These are phyloP conservation scores for Temnothorax curvispinosus DNA, from an alignment of 1,140 invertebrate genomes.

Conservation along the genomic window DNA sequence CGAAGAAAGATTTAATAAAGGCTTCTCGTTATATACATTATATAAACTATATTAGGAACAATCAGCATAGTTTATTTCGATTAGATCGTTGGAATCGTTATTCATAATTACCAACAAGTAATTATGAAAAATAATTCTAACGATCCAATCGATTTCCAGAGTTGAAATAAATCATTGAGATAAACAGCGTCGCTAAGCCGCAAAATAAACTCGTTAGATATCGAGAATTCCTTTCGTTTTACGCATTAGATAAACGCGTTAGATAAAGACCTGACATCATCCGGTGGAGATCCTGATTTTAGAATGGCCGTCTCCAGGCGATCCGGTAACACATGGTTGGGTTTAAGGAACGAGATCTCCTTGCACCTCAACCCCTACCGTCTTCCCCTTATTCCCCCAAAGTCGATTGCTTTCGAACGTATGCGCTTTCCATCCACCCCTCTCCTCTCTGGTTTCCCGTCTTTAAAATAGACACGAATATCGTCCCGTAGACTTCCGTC, in stretches of 20 bases:
- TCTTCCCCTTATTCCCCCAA: not conserved
- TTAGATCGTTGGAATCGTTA: too few relatives aligned
- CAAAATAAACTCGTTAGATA: slow-evolving; percentile 44
- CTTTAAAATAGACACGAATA: slow-evolving; percentile 65
- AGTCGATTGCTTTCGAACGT: slow-evolving; percentile 47
- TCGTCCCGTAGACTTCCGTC: slow-evolving; percentile 41
- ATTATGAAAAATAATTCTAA: not conserved
- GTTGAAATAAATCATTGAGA: not conserved
- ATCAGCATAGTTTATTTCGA: too few relatives aligned
- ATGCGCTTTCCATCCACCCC: slow-evolving; percentile 15
- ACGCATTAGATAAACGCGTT: slow-evolving; percentile 42
- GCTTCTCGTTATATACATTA: not conserved
- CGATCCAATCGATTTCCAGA: not conserved
- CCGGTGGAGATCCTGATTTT: slow-evolving; percentile 48
- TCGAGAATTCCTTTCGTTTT: not conserved
- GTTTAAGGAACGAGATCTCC: slow-evolving; percentile 59
- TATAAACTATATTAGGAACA: not conserved
- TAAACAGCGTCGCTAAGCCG: not conserved
- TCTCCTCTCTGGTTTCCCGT: slow-evolving; percentile 8
- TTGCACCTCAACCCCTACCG: not conserved
- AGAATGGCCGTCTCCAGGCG: slow-evolving; percentile 17
- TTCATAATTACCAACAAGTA: too few relatives aligned
- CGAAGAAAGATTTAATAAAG: not conserved
- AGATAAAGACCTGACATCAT: not conserved
- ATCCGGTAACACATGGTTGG: slow-evolving; percentile 28